Conservation (phyloP, 2,888 invertebrate species). For the Alviniconcha strummeri region DNA sequence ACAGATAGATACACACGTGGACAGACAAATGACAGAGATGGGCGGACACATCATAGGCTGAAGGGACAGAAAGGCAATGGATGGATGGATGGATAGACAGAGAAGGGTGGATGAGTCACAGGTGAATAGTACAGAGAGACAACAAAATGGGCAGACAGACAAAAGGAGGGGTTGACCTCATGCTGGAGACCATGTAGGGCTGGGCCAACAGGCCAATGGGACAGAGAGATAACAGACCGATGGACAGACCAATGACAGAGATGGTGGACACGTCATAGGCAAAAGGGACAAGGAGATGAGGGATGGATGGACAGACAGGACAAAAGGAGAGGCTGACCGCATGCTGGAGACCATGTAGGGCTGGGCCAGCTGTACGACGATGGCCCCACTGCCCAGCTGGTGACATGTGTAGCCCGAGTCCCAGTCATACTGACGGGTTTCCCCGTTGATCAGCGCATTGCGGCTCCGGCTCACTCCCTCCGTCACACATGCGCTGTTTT, state of each 20-base stretch:
- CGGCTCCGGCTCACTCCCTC: slow-evolving; percentile 96
- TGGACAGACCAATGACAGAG: too few relatives aligned
- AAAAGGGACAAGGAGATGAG: too few relatives aligned
- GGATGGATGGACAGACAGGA: too few relatives aligned
- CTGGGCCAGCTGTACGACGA: slow-evolving; percentile 95
- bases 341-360: slow-evolving; percentile 94
- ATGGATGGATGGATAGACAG: too few relatives aligned
- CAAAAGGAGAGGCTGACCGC: slow-evolving; percentile 74
- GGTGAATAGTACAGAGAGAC: too few relatives aligned
- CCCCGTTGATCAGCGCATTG: slow-evolving; percentile 96
- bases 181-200: slow-evolving; percentile 92
- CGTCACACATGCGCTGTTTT: slow-evolving; percentile 92
- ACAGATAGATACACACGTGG: not conserved
- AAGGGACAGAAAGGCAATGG: too few relatives aligned
- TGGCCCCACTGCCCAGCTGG: slow-evolving; percentile 87
- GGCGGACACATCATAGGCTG: too few relatives aligned
- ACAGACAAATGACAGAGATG: too few relatives aligned
- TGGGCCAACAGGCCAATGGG: slow-evolving; percentile 81
- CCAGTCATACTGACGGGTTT: slow-evolving; percentile 97
- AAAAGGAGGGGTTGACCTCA: slow-evolving; percentile 77
- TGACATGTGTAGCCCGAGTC: slow-evolving; percentile 98
- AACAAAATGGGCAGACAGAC: too few relatives aligned
- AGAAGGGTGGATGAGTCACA: too few relatives aligned
- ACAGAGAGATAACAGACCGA: too few relatives aligned
- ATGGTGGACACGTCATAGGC: too few relatives aligned